Evolutionary conservation across 2,888 invertebrate genomes (phyloP), one percentile per base, ranked within the genome.

Genomic region (Cephus spinipes): DNA sequence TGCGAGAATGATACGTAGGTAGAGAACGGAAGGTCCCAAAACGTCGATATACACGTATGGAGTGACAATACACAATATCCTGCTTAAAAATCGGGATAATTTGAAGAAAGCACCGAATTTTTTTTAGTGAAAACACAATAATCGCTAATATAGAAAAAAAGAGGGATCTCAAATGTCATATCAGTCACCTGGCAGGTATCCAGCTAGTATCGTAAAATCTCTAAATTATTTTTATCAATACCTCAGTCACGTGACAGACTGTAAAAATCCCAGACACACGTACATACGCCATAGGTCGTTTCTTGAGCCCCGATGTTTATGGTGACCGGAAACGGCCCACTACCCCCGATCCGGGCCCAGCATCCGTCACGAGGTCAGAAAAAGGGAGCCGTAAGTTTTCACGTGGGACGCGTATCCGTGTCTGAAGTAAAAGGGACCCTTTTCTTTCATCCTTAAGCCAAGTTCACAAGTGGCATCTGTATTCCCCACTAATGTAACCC

Each of bases 301-400:
- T 82, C 77, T 80, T 80, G 79, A 69, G 81, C 77, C 81, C 81
- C 83, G 81, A 82, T 40, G 74, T 76, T 83, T 84, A 30, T 34
- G 12, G 55, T 31, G 71, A 83, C 85, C 86, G 86, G 87, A 85
- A 86, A 81, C 83, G 80, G 82, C 86, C 84, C 84, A 86, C 86
- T 84, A 84, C 84, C 83, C 85, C 85, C 85, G 85, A 83, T 80
- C 83, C 71, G 76, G 84, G 80, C 83, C 83, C 86, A 79, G 85
- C 85, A 40, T 71, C 74, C 74, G 33, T 32, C 73, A 55, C 73
- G 55, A 23, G 75, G 35, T 76, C 80, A 35, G 71, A 77, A 74
- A 78, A 69, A 73, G 75, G 68, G 68, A 77, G 76, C 68, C 31
- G 32, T 30, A 36, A 31, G 68, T 76, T 55, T 36, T 76, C 79